A percentile compares a stretch with the other conserved stretches of the same genome.
Conservation (phyloP, 2,113 vertebrate species). For the Bombycilla garrulus region DNA sequence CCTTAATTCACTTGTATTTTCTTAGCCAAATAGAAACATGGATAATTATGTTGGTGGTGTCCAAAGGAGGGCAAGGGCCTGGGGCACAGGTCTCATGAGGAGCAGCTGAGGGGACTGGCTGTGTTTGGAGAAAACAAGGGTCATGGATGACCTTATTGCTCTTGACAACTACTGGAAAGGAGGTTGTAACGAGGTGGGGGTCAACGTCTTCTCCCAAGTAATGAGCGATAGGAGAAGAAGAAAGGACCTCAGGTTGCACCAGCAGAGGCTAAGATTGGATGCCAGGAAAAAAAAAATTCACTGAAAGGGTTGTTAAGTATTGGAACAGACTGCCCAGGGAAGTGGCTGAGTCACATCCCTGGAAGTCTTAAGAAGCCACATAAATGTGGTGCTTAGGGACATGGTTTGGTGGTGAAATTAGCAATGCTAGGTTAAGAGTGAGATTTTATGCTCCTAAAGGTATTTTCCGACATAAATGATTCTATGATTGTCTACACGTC, state of each 20-base stretch:
- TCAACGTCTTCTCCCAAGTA: not conserved
- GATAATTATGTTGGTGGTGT: not conserved
- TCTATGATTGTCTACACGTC: not conserved
- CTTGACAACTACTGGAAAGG: not conserved
- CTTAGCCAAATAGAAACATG: not conserved
- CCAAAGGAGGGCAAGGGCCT: not conserved
- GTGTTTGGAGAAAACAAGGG: not conserved
- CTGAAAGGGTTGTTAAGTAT: not conserved
- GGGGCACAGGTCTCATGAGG: not conserved
- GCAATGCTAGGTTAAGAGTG: not conserved
- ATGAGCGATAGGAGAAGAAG: not conserved
- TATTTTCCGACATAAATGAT: not conserved
- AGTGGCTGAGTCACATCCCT: not conserved
- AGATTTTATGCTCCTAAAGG: not conserved
- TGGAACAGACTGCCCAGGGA: not conserved
- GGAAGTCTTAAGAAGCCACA: not conserved
- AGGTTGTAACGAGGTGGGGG: fast-evolving
- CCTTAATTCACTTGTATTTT: not conserved
- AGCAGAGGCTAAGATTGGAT: not conserved
- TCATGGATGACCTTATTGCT: too few relatives aligned
- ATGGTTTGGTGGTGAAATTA: not conserved
- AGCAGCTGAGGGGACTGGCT: not conserved
- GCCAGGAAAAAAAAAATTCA: not conserved
- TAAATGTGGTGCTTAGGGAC: fast-evolving
- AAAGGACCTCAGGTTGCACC: not conserved